Evolutionary conservation across 2,888 invertebrate genomes (phyloP).

Genomic region (Cephus sareptanus): DNA sequence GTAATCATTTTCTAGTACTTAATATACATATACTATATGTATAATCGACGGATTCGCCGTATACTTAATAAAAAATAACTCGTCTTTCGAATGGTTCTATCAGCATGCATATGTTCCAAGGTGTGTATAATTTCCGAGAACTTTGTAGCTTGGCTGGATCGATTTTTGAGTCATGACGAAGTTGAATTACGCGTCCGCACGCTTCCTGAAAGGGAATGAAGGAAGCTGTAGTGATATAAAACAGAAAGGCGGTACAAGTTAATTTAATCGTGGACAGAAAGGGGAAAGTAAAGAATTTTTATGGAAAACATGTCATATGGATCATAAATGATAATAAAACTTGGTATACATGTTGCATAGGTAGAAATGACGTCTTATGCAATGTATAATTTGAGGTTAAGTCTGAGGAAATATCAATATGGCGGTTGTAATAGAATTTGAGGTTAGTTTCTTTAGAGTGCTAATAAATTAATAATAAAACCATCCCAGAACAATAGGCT

Average conservation of each 20-base stretch:
- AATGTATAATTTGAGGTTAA: background rate
- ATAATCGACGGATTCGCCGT: background rate
- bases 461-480: slow-evolving; percentile 15
- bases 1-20: background rate
- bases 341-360: background rate
- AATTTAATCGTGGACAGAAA: background rate
- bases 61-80: background rate
- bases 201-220: slow-evolving; percentile 1
- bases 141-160: background rate
- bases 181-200: slow-evolving; percentile 13
- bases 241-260: background rate
- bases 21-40: background rate
- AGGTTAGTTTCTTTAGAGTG: background rate
- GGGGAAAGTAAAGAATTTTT: background rate
- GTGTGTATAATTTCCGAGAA: background rate
- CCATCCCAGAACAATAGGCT: background rate
- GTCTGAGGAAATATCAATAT: too few species aligned
- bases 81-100: background rate
- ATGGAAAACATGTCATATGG: background rate
- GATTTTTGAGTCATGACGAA: slow-evolving; percentile 27
- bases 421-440: slow-evolving; percentile 5
- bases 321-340: background rate
- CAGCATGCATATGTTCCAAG: background rate
- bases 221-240: background rate
- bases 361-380: background rate